These are phyloP conservation scores for Sebastiscus tertius DNA, from an alignment of 2,797 vertebrate species.

Conservation along the genomic window DNA sequence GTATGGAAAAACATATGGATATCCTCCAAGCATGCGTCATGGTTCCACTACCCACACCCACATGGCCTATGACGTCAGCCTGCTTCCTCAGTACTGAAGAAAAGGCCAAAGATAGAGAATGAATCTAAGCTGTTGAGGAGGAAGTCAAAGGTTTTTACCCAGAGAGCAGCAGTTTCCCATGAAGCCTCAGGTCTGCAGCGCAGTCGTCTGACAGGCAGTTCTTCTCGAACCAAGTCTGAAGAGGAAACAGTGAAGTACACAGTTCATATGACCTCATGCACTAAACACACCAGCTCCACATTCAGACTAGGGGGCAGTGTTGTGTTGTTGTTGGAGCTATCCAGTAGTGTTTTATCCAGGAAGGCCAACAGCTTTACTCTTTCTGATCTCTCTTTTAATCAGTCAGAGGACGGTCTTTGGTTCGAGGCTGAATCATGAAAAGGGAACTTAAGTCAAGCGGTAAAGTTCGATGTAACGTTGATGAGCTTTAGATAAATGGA, in stretches of 20 bases:
- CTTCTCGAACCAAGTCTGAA: constrained; percentile 96
- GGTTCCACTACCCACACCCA: constrained; percentile 76
- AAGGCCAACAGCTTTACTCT: constrained; percentile 18
- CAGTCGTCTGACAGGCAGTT: constrained; percentile 98
- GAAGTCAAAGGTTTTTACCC: constrained; percentile 81
- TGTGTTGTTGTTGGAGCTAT: constrained; percentile 52
- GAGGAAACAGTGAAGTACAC: constrained; percentile 63
- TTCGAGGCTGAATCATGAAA: constrained; percentile 29
- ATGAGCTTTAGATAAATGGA: constrained; percentile 58
- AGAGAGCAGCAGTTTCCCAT: constrained; percentile 91
- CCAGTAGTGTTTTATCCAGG: neutral
- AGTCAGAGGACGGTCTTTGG: constrained; percentile 20
- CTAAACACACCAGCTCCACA: constrained; percentile 14
- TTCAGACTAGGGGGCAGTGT: constrained; percentile 77
- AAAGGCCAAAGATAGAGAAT: constrained; percentile 25
- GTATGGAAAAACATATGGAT: constrained; percentile 77
- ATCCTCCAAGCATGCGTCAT: constrained; percentile 79
- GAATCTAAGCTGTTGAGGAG: constrained; percentile 41
- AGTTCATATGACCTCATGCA: constrained; percentile 65
- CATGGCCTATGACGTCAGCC: constrained; percentile 72
- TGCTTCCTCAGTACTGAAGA: constrained; percentile 48
- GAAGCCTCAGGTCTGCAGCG: constrained; percentile 92
- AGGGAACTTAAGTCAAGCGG: constrained; percentile 52
- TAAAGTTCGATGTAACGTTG: constrained; percentile 20
- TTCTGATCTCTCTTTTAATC: constrained; percentile 48